Base-by-base conservation (phyloP, 2,888 invertebrate genomes). In the Leucophenga montana region DNA sequence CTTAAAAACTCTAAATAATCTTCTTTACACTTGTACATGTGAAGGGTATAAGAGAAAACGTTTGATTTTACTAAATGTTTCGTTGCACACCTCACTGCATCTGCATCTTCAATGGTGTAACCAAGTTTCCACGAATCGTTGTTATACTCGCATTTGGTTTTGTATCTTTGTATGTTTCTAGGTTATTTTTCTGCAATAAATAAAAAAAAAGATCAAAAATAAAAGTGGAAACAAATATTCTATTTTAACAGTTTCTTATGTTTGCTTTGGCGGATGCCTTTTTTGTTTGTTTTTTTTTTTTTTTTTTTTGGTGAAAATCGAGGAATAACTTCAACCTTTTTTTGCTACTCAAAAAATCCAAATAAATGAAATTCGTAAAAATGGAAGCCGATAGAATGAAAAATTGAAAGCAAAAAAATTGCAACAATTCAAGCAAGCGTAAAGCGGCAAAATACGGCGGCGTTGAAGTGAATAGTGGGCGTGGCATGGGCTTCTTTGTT, bases 201-300 rank as follows among this genome's bases (percentile, higher is more conserved):
- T 4, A 27, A 27, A 27, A 27, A 27, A 27, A 27, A 27, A 39
- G 4, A 5, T 1, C 39, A 3, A 8, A 39, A 39, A 39, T 39
- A 39, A 39, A 39, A 39, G 11, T 39, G 39, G 39, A 39, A 39
- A 8, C 11, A 39, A 39, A 39, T 39, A 33, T 22, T 48, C 33
- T n/a, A 64, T 64, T 64, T 64, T 64, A 64, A 64, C 57, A 57
- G 57, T 57, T 57, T 57, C 18, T 57, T 18, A 11, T 22, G 31
- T 27, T 31, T 22, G n/a, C 31, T 57, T 22, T 57, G 57, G 4
- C 31, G 13, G 57, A 16, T 20, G 22, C 54, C 57, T 57, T 27
- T 27, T 22, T 59, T 27, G 16, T 33, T 33, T 33, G 33, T 18
- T 14, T 22, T 22, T 11, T 20, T 27, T 56, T 27, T 22, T 56